These are phyloP conservation scores for Bubalus kerabau DNA, from an alignment of 2,113 vertebrate species.

Conservation along the genomic window DNA sequence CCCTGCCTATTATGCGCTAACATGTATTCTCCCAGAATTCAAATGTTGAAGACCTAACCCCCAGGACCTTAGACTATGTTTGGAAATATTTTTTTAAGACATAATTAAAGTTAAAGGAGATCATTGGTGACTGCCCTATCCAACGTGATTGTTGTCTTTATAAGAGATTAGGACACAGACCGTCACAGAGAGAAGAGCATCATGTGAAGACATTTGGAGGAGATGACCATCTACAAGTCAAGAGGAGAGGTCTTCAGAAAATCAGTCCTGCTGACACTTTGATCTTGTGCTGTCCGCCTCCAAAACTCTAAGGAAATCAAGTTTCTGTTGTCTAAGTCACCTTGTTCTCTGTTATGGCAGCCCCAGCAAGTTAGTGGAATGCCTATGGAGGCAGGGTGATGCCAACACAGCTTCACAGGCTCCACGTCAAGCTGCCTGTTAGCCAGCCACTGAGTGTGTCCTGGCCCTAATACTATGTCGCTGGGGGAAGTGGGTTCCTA, in stretches of 20 bases:
- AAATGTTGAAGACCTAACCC: neutral
- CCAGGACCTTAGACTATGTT: neutral
- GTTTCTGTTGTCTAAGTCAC: neutral
- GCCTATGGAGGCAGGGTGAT: neutral
- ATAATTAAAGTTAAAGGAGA: neutral
- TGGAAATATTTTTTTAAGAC: neutral
- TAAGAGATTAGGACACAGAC: neutral
- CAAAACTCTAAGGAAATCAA: neutral
- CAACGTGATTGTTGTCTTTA: neutral
- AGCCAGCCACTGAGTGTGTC: neutral
- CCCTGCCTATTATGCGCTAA: neutral
- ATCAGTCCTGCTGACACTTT: neutral
- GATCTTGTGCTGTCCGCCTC: neutral
- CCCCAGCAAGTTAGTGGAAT: neutral
- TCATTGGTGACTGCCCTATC: neutral
- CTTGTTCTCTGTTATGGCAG: neutral
- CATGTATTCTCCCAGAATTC: neutral
- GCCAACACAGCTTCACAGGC: neutral
- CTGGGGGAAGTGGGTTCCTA: neutral
- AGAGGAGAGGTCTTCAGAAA: neutral
- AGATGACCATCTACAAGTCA: neutral
- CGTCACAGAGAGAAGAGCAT: neutral
- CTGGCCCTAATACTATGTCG: too few species aligned
- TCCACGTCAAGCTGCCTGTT: neutral
- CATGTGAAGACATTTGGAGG: neutral